Conservation (phyloP, 1,140 invertebrate species). For the Stegodyphus dumicola region DNA sequence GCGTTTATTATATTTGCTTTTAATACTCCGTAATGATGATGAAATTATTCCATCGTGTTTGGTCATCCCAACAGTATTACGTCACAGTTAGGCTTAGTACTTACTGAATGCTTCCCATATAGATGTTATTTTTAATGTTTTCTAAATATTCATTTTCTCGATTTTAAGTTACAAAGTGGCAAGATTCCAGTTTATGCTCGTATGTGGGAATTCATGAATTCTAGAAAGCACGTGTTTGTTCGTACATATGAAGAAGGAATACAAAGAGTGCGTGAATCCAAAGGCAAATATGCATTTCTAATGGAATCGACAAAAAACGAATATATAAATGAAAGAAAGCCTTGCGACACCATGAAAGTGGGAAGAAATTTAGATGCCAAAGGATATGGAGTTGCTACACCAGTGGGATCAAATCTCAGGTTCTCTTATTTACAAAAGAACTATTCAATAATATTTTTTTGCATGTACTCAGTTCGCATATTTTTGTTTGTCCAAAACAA, state of each 20-base stretch:
- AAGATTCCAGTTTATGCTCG: conserved; percentile 89
- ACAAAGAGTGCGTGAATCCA: conserved; percentile 80
- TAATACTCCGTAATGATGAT: no score
- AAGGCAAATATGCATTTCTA: conserved; percentile 90
- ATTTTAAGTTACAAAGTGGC: conserved; percentile 75
- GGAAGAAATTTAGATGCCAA: conserved; percentile 91
- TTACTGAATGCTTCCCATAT: no score
- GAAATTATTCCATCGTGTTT: no score
- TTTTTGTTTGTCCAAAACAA: neutral
- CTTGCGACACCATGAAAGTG: conserved; percentile 95
- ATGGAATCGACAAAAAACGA: conserved; percentile 95
- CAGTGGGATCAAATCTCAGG: conserved; percentile 89
- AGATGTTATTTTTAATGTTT: no score
- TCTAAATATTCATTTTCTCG: neutral
- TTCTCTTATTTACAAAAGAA: conserved; percentile 65
- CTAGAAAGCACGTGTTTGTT: conserved; percentile 84
- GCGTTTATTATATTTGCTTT: no score
- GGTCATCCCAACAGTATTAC: no score
- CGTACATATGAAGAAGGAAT: conserved; percentile 87
- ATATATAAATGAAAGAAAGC: conserved; percentile 90
- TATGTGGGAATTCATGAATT: conserved; percentile 97
- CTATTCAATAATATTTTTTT: no score
- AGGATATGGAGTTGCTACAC: conserved; percentile 93
- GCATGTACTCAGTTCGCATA: conserved; percentile 63
- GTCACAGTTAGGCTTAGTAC: no score